These are phyloP conservation scores for Trochalopteron elliotii DNA, from an alignment of 2,113 vertebrate genomes.

Conservation along the genomic window DNA sequence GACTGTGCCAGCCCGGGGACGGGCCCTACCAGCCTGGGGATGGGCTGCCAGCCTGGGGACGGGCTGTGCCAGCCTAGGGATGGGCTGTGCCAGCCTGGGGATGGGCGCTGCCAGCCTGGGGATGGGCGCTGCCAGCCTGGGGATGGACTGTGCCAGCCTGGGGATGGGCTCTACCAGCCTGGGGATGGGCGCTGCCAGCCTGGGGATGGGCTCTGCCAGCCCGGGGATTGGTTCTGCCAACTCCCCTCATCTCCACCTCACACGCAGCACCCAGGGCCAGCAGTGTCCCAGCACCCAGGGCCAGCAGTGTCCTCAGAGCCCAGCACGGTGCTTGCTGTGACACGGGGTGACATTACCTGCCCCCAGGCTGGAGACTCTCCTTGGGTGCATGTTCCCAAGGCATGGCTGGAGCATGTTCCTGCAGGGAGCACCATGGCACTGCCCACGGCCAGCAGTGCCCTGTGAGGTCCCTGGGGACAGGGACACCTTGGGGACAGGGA, in stretches of 20 bases:
- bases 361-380: not conserved
- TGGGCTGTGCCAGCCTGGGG: not conserved
- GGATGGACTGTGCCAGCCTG: no score
- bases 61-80: not conserved
- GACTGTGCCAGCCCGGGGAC: not conserved
- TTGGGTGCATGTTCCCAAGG: rapidly evolving
- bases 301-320: rapidly evolving
- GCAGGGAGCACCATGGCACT: rapidly evolving
- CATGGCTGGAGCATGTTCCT: rapidly evolving
- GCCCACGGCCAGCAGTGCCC: not conserved
- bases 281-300: rapidly evolving
- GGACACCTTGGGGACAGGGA: not conserved
- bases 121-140: not conserved
- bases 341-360: rapidly evolving
- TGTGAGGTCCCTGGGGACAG: not conserved
- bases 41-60: not conserved
- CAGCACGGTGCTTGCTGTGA: rapidly evolving
- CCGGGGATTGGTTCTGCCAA: not conserved
- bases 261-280: rapidly evolving
- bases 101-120: no score
- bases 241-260: rapidly evolving
- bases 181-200: not conserved
- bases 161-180: rapidly evolving
- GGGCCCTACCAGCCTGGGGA: no score
- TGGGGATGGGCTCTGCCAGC: not conserved